Evolutionary conservation across 2,888 invertebrate species (phyloP), one percentile per base, ranked within the genome.

Genomic region (Pammene fasciana): DNA sequence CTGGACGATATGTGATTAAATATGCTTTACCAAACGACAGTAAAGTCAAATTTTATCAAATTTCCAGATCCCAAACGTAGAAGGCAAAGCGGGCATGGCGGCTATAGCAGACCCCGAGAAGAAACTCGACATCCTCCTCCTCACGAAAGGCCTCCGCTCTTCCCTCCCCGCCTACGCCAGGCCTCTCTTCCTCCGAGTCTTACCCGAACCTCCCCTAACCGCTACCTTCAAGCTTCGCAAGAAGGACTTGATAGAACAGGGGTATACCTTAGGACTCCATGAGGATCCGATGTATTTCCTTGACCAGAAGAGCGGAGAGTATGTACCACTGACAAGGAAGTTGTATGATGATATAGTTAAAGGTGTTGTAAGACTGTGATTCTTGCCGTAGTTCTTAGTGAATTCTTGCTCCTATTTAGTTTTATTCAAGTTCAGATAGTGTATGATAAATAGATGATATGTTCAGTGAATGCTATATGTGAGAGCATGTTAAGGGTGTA

Each of bases 181-280:
- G 62, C 99, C 99, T 0, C 82, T 98, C 0, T 99, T 99, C 88
- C 82, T 99, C 14, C 94, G 99, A 65, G 90, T 97, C 16, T 90
- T 97, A 67, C 92, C 95, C 11, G 93, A 95, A 75, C 94, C 98
- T 10, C 97, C 98, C 0, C 86, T 96, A 55, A 97, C 97, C 2
- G 95, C 95, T 61, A 99, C 99, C 0, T 99, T 97, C 84, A 99
- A 99, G 89, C 87, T 99, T 75, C 97, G 97, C 83, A 99, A 99
- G 87, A 94, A 95, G n/a, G 96, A 97, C 75, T 89, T 99, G 34
- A 96, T 97, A 81, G 93, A 94, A 66, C 96, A 98, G 78, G 97
- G 96, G 0, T 99, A 95, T 79, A 93, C 97, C 72, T 80, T 95
- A 9, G 86, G 84, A 5, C 84, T 93, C 74, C 87, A 95, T 16